These are phyloP conservation scores for Aphodius sticticus DNA, from an alignment of 2,888 invertebrate species.

Conservation along the genomic window DNA sequence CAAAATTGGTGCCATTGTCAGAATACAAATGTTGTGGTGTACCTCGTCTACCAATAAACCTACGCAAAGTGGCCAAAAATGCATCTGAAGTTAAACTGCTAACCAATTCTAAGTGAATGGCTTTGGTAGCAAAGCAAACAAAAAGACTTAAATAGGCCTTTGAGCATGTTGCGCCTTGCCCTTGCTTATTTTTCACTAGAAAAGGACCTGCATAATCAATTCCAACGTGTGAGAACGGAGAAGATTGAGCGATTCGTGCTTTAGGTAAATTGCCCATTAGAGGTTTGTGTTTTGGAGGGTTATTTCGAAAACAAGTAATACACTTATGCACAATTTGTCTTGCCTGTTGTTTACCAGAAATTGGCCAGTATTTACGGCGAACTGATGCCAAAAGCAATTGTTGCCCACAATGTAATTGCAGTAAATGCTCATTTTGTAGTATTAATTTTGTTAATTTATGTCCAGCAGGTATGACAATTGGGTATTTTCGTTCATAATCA, in stretches of 20 bases:
- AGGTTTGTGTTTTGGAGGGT: constrained; percentile 30
- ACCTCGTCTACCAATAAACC: constrained; percentile 50
- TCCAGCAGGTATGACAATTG: constrained; percentile 44
- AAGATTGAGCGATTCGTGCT: constrained; percentile 22
- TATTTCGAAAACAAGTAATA: constrained; percentile 35
- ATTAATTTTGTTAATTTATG: constrained; percentile 45
- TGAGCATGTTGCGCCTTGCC: constrained; percentile 36
- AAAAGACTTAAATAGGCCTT: constrained; percentile 48
- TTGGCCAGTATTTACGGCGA: constrained; percentile 37
- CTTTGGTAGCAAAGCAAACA: constrained; percentile 47
- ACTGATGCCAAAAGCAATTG: constrained; percentile 42
- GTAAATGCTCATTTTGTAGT: constrained; percentile 42
- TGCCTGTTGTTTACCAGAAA: constrained; percentile 27
- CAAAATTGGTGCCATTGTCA: constrained; percentile 53
- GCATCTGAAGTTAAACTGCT: constrained; percentile 47
- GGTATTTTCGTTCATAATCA: constrained; percentile 40
- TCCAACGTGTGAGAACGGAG: constrained; percentile 38
- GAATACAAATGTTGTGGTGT: constrained; percentile 45
- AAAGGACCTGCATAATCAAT: constrained; percentile 48
- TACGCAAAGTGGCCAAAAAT: constrained; percentile 48
- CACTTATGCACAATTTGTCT: constrained; percentile 30
- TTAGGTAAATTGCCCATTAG: constrained; percentile 39
- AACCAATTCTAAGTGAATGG: constrained; percentile 51
- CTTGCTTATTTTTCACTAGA: constrained; percentile 37
- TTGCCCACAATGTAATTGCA: constrained; percentile 44